Conservation (phyloP, 2,888 invertebrate genomes). For the Sarcophaga caerulescens region DNA sequence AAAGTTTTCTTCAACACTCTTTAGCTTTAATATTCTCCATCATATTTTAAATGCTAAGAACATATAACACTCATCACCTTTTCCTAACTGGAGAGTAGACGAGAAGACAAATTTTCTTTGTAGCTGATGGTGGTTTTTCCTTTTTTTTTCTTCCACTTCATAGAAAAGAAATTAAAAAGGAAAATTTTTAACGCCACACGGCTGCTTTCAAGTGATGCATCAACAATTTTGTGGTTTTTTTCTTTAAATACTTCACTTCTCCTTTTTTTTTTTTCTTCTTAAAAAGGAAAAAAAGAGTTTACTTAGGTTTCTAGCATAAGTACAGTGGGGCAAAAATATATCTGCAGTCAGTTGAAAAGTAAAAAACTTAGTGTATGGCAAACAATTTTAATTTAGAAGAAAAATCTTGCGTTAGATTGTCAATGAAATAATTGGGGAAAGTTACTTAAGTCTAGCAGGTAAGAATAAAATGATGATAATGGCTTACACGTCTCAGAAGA, state of each 20-base stretch:
- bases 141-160: neutral
- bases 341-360: no score
- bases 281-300: neutral
- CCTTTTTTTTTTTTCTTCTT: slow-evolving; percentile 25
- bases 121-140: neutral
- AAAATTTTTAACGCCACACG: slow-evolving; percentile 44
- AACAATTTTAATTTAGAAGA: no score
- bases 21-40: neutral
- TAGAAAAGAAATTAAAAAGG: slow-evolving; percentile 23
- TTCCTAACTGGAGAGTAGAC: neutral
- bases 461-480: no score
- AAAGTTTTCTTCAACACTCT: neutral
- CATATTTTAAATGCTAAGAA: slow-evolving; percentile 21
- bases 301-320: neutral
- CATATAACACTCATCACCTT: slow-evolving; percentile 38
- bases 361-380: no score
- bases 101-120: neutral
- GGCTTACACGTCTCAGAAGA: no score
- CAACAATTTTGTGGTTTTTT: slow-evolving; percentile 61
- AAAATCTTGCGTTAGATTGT: no score
- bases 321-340: slow-evolving; percentile 6
- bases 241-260: neutral
- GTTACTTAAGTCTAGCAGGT: no score
- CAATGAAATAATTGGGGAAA: no score
- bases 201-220: slow-evolving; percentile 56